Evolutionary conservation across 2,888 invertebrate species (phyloP).

Genomic region (Drosophila neutralis): DNA sequence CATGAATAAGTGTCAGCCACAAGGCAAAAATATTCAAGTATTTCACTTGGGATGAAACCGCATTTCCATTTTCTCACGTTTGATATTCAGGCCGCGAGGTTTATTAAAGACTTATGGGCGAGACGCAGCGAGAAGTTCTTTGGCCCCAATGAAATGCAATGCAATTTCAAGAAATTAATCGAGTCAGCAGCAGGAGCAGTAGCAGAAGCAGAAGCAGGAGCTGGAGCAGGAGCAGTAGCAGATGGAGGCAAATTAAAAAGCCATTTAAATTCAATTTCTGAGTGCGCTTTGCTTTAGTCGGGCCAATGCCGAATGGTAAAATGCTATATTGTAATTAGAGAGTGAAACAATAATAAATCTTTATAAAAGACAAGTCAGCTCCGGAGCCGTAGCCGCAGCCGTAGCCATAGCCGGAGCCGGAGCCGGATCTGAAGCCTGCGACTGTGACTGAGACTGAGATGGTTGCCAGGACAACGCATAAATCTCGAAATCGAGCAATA

Average conservation of each 20-base stretch:
- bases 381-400: background rate
- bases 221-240: background rate
- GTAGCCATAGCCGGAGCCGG: background rate
- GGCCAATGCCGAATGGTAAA: constrained; percentile 21
- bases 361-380: constrained; percentile 56
- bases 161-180: constrained; percentile 55
- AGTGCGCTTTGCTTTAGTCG: constrained; percentile 36
- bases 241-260: constrained; percentile 66
- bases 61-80: constrained; percentile 9
- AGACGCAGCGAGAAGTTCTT: constrained; percentile 15
- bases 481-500: constrained; percentile 64
- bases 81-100: constrained; percentile 9
- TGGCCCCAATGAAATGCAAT: constrained; percentile 51
- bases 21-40: background rate
- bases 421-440: background rate
- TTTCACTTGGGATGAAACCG: background rate
- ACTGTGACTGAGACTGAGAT: constrained; percentile 2
- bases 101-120: constrained; percentile 20
- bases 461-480: constrained; percentile 62
- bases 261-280: constrained; percentile 77
- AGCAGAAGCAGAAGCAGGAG: background rate
- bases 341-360: constrained; percentile 71
- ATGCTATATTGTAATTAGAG: constrained; percentile 74
- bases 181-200: constrained; percentile 40
- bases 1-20: background rate